Evolutionary conservation across 2,797 vertebrate species (phyloP), one percentile per base, ranked within the genome.

Genomic region (Gallirallus australis): DNA sequence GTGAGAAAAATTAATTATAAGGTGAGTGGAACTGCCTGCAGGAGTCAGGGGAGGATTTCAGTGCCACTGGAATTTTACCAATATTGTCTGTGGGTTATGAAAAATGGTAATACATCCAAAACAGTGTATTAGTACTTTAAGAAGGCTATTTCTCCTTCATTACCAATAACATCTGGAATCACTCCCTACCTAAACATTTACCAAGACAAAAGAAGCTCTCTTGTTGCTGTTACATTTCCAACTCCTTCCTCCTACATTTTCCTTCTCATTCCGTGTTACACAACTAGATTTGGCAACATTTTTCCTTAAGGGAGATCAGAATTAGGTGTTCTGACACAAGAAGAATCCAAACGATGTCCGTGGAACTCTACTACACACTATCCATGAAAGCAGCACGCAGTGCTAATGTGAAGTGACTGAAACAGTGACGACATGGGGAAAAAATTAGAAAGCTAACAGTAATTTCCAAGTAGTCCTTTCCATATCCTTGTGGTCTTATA

Each of bases 201-300:
- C 64, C 42, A 77, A 85, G 78, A 89, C 70, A 72, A 84, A 86
- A 77, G 52, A 42, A 89, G 40, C 24, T 87, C 78, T 30, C 79
- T n/a, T 39, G 15, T 75, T 95, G 81, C 89, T 54, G 39, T 86
- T 76, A 60, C 47, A 33, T 87, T 92, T 76, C 84, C 69, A 90
- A 35, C 24, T 12, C 27, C 14, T 59, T 91, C 92, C 81, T 89
- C 82, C 90, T 83, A 92, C 86, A 59, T 68, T 90, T 88, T 86
- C 64, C 61, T 85, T 92, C 57, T 78, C n/a, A n/a, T 71, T 88
- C 48, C 1, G 1, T 75, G 75, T 65, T 68, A 82, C 27, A 68
- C 57, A 89, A 65, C 39, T 45, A 27, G 50, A 88, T 78, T 83
- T 71, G 72, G 57, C 50, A 82, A 87, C 28, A 54, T 68, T 89